Evolutionary conservation across 2,888 invertebrate species (phyloP), one percentile per base, ranked within the genome.

Genomic region (Pristionchus japonicus): DNA sequence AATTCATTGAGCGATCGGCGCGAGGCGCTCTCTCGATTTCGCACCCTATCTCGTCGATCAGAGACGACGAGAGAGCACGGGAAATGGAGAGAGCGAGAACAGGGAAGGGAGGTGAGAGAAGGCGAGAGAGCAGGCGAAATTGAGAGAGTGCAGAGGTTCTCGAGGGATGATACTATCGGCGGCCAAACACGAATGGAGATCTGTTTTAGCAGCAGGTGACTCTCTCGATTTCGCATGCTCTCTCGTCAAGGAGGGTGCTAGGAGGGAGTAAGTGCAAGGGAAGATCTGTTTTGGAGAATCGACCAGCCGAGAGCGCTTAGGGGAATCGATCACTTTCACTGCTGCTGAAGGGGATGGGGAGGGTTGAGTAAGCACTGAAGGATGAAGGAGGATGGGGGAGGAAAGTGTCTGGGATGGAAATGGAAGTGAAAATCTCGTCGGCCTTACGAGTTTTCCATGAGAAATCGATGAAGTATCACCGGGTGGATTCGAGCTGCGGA

Each of bases 151-250:
- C 23, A 7, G 82, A 83, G 49, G 43, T n/a, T 57, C 83, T 34
- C 52, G 83, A 40, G 52, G 83, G 23, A 34, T 15, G 37, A 82
- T 82, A 74, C 74, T 37, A 74, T 74, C 74, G 40, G 37, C 27
- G 31, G 23, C 40, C 20, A 74, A 37, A 40, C 74, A 74, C 7
- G 40, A 20, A 13, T 3, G 1, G n/a, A 11, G 64, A 64, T n/a
- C n/a, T n/a, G n/a, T n/a, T n/a, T n/a, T n/a, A n/a, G n/a, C n/a
- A n/a, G n/a, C n/a, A n/a, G n/a, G n/a, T n/a, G n/a, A n/a, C n/a
- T n/a, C n/a, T n/a, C n/a, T n/a, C n/a, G n/a, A n/a, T n/a, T n/a
- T n/a, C n/a, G n/a, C n/a, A n/a, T n/a, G n/a, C n/a, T n/a, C n/a
- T n/a, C n/a, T n/a, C n/a, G 57, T 13, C 57, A 52, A 20, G 57